Percentiles rank a stretch among this genome's conserved stretches.
Conservation (phyloP, 1,140 invertebrate species). For the Drosophila persimilis region DNA sequence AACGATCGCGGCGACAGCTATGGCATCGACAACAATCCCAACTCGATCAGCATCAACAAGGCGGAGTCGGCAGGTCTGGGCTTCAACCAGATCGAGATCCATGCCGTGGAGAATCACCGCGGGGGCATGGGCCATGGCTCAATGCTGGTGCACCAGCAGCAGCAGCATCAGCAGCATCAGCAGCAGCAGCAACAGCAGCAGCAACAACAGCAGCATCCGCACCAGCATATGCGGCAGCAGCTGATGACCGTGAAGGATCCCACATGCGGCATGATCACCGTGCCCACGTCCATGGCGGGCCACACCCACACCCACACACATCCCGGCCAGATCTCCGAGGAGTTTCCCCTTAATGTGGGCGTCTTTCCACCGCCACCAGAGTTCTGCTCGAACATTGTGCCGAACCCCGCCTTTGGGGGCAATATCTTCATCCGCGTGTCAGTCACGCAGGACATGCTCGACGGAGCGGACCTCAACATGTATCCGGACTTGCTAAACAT, state of each 20-base stretch:
- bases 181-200: slow-evolving; percentile 47
- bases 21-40: slow-evolving; percentile 85
- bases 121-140: slow-evolving; percentile 39
- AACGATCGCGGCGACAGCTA: slow-evolving; percentile 87
- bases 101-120: slow-evolving; percentile 86
- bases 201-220: slow-evolving; percentile 50
- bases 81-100: slow-evolving; percentile 88
- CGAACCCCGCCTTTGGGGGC: slow-evolving; percentile 85
- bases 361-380: slow-evolving; percentile 87
- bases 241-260: slow-evolving; percentile 76
- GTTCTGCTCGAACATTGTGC: slow-evolving; percentile 86
- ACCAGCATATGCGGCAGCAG: slow-evolving; percentile 66
- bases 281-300: slow-evolving; percentile 76
- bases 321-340: slow-evolving; percentile 66
- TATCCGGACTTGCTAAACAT: slow-evolving; percentile 92
- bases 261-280: slow-evolving; percentile 74
- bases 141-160: slow-evolving; percentile 48
- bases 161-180: slow-evolving; percentile 19
- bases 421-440: slow-evolving; percentile 91
- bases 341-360: slow-evolving; percentile 82
- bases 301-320: slow-evolving; percentile 56
- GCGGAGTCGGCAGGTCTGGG: slow-evolving; percentile 77
- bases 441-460: slow-evolving; percentile 87
- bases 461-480: slow-evolving; percentile 85
- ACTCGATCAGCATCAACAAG: slow-evolving; percentile 75